Percentiles rank a stretch among this genome's conserved stretches.
These are phyloP conservation scores for Limnephilus rhombicus DNA, from an alignment of 2,888 invertebrate genomes.

Conservation along the genomic window DNA sequence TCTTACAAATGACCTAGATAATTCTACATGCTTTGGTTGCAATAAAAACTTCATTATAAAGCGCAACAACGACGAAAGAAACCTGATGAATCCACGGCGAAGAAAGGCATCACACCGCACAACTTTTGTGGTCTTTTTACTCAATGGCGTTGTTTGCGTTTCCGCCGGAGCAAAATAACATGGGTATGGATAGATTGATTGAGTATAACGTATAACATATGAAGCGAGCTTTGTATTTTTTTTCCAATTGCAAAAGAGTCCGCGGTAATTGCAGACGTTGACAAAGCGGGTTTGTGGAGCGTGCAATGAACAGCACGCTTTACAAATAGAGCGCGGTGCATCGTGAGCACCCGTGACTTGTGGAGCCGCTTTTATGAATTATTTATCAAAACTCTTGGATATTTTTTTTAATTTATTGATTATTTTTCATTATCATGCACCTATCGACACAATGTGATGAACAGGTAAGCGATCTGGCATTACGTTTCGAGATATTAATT, in stretches of 20 bases:
- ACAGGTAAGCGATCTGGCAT: background rate
- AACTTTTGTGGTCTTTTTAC: background rate
- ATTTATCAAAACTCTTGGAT: background rate
- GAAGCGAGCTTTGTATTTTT: slow-evolving; percentile 8
- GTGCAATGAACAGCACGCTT: slow-evolving; percentile 53
- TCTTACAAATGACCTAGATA: too few relatives aligned
- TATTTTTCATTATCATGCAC: background rate
- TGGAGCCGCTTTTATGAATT: background rate
- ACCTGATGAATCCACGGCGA: background rate
- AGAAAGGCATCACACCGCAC: background rate
- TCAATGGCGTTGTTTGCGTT: background rate
- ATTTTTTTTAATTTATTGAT: background rate
- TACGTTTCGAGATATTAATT: background rate
- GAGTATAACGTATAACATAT: background rate
- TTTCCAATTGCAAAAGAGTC: slow-evolving; percentile 49
- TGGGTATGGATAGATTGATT: background rate
- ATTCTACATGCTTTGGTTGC: background rate
- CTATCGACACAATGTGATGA: background rate
- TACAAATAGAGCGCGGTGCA: slow-evolving; percentile 54
- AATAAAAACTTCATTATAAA: background rate
- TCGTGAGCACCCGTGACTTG: slow-evolving; percentile 16
- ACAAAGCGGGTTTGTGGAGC: slow-evolving; percentile 61
- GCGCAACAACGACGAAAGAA: background rate
- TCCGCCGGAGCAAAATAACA: background rate
- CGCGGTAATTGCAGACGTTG: slow-evolving; percentile 58